Evolutionary conservation across 1,140 invertebrate genomes (phyloP), one percentile per base, ranked within the genome.

Genomic region (Drosophila bocki): DNA sequence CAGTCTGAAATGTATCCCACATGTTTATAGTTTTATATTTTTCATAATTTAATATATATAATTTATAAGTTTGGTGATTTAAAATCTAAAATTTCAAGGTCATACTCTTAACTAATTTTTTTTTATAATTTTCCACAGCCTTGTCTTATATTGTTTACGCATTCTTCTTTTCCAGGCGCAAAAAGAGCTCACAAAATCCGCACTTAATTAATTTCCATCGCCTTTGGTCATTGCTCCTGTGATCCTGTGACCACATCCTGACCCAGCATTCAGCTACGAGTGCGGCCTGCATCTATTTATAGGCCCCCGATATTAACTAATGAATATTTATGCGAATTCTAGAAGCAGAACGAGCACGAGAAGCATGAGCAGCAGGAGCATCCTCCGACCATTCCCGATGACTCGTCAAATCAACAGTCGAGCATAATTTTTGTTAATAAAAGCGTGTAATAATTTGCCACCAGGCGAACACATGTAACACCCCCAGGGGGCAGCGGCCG

Each of bases 401-500:
- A 87, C 80, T 60, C 45, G 63, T 77, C 84, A 88, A 78, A 87
- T 87, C 80, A 84, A 87, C 83, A 80, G 85, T 67, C 75, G 72
- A 80, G 75, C 69, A 78, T 80, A 88, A 88, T 80, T 77, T 80
- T 72, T 78, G 76, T 74, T 80, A 83, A 78, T 78, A 80, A 84
- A 84, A 88, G 76, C 85, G 72, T 84, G 84, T 77, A 88, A 83
- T 80, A 75, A 87, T 87, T 82, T 82, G 79, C 61, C 39, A 51
- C 26, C 19, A 45, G 56, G 41, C 50, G 29, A 57, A 53, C 41
- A 62, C 39, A 59, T 44, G 70, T 50, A 41, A 44, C 3, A 19
- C 45, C 15, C 45, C 6, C 6, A 29, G 0, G 13, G 11, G 19
- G 11, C 19, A 17, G 1, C 17, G 42, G 11, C 17, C 0, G 17